Percentiles rank a stretch among this genome's conserved stretches.
Conservation (phyloP, 1,140 invertebrate species). For the Sycobia sp. region DNA sequence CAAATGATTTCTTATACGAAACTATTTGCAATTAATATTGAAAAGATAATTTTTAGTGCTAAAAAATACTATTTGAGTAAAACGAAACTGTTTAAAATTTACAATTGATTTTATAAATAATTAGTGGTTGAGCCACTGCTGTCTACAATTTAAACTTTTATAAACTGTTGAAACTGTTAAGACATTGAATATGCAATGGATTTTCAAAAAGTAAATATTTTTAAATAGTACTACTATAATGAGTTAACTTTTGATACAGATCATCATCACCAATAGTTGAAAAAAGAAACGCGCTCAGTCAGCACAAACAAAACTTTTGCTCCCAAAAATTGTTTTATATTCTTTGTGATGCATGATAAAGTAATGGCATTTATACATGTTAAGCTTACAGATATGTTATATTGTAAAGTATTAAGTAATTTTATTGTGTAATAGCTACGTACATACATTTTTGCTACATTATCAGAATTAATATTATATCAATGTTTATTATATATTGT, state of each 20-base stretch:
- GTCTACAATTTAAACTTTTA: conserved; percentile 7
- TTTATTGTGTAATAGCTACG: conserved; percentile 46
- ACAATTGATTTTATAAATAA: background rate
- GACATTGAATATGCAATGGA: background rate
- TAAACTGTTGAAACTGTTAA: background rate
- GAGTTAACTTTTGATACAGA: conserved; percentile 1
- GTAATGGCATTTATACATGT: conserved; percentile 31
- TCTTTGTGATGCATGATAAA: conserved; percentile 35
- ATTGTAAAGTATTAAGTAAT: conserved; percentile 56
- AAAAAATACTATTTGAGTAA: background rate
- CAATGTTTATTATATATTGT: conserved; percentile 32
- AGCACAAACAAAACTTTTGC: conserved; percentile 21
- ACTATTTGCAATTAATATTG: conserved; percentile 1
- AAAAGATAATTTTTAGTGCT: background rate
- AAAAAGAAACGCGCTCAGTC: background rate
- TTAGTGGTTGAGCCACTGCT: conserved; percentile 7
- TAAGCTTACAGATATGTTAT: conserved; percentile 45
- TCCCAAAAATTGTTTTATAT: conserved; percentile 25
- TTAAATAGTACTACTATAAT: background rate
- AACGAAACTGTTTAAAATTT: background rate
- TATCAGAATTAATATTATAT: conserved; percentile 38
- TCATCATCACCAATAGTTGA: background rate
- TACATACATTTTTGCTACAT: conserved; percentile 31
- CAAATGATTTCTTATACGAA: background rate
- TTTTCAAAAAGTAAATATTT: background rate